These are phyloP conservation scores for Micrasema longulum DNA, from an alignment of 1,140 invertebrate genomes.

Conservation along the genomic window DNA sequence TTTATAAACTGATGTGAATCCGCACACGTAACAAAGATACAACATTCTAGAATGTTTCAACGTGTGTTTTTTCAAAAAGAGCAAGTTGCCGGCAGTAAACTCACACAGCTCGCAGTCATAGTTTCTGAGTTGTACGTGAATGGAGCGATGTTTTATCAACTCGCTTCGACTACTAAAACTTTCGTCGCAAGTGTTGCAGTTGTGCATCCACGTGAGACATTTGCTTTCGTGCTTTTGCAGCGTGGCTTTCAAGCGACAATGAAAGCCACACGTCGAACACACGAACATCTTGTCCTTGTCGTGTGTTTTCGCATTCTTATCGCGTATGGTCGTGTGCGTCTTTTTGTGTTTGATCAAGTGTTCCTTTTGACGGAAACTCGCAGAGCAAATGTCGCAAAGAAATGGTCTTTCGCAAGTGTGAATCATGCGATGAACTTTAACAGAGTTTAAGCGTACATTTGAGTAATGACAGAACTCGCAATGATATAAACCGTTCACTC, in stretches of 20 bases:
- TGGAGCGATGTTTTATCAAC: not conserved
- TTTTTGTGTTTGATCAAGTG: slow-evolving; percentile 23
- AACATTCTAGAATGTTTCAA: slow-evolving; percentile 28
- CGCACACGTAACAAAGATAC: slow-evolving; percentile 16
- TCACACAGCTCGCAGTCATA: slow-evolving; percentile 26
- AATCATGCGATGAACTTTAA: slow-evolving; percentile 28
- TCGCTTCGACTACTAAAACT: slow-evolving; percentile 2
- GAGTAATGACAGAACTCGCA: slow-evolving; percentile 14
- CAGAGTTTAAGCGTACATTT: slow-evolving; percentile 4
- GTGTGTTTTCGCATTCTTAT: not conserved
- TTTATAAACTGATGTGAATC: slow-evolving; percentile 19
- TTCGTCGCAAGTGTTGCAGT: slow-evolving; percentile 2
- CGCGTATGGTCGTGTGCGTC: not conserved
- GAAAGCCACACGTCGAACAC: slow-evolving; percentile 14
- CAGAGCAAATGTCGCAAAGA: slow-evolving; percentile 13
- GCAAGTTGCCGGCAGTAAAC: slow-evolving; percentile 4
- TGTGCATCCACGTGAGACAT: not conserved
- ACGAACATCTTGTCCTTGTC: slow-evolving; percentile 2
- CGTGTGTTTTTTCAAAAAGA: slow-evolving; percentile 17
- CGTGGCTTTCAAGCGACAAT: slow-evolving; percentile 4
- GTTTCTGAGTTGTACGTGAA: not conserved
- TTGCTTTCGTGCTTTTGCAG: slow-evolving; percentile 13
- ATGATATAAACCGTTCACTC: not conserved
- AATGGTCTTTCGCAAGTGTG: slow-evolving; percentile 19
- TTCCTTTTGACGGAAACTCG: slow-evolving; percentile 19